Evolutionary conservation across 2,113 vertebrate genomes (phyloP).

Genomic region (Columba livia): DNA sequence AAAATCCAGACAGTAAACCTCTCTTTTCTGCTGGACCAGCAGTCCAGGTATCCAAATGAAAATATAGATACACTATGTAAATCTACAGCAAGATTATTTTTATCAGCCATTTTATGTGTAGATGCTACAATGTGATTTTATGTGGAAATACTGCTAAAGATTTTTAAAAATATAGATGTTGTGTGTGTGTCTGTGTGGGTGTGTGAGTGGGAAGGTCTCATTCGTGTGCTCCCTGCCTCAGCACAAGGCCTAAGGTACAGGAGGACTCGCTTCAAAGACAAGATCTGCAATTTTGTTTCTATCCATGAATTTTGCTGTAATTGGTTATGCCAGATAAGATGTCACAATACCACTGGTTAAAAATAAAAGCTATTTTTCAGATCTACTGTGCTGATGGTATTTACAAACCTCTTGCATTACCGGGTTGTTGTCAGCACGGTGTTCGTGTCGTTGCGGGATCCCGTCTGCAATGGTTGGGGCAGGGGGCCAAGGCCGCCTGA

Average conservation of each 20-base stretch:
- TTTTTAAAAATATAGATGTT: slow-evolving; percentile 42
- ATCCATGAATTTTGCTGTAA: slow-evolving; percentile 72
- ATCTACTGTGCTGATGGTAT: slow-evolving; percentile 52
- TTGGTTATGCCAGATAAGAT: slow-evolving; percentile 72
- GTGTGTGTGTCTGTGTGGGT: neutral
- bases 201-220: slow-evolving; percentile 7
- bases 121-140: slow-evolving; percentile 65
- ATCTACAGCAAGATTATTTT: slow-evolving; percentile 53
- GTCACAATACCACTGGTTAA: slow-evolving; percentile 78
- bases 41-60: slow-evolving; percentile 26
- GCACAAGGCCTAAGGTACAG: neutral
- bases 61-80: slow-evolving; percentile 57
- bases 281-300: slow-evolving; percentile 62
- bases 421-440: neutral
- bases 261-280: neutral
- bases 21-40: slow-evolving; percentile 39
- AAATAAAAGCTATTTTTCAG: slow-evolving; percentile 86
- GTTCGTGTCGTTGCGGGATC: rapidly evolving
- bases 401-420: neutral
- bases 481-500: rapidly evolving
- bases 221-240: neutral
- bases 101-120: slow-evolving; percentile 53
- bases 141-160: slow-evolving; percentile 39
- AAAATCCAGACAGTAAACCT: neutral
- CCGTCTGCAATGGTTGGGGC: rapidly evolving